Evolutionary conservation across 2,797 vertebrate species (phyloP).

Genomic region (Heliangelus exortis): DNA sequence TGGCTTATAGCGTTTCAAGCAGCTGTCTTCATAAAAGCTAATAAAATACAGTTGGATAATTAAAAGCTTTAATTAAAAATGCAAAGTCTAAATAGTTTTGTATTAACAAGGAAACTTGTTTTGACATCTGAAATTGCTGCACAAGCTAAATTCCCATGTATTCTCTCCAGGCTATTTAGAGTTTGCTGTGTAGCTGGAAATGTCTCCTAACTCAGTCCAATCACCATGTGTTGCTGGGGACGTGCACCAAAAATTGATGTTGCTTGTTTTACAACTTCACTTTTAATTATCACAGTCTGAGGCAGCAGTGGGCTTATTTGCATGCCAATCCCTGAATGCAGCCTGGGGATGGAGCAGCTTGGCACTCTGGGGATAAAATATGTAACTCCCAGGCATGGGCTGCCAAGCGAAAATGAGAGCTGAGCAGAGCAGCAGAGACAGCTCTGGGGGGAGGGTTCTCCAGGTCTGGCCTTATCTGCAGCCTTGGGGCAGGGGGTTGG

Average conservation of each 20-base stretch:
- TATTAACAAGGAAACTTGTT: constrained; percentile 71
- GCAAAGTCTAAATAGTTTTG: constrained; percentile 71
- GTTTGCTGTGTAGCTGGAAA: constrained; percentile 52
- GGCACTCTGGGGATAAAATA: not conserved
- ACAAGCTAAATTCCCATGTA: constrained; percentile 61
- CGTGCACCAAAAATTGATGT: constrained; percentile 54
- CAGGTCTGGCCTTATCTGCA: not conserved
- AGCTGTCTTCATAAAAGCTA: constrained; percentile 75
- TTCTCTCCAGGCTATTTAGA: constrained; percentile 71
- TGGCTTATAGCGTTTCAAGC: constrained; percentile 40
- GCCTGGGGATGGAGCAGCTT: constrained; percentile 45
- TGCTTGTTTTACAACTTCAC: constrained; percentile 68
- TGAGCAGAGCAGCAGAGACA: not conserved
- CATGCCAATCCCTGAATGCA: constrained; percentile 29
- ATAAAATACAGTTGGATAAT: constrained; percentile 74
- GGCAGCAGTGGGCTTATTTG: constrained; percentile 52
- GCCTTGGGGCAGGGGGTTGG: not conserved
- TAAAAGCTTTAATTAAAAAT: constrained; percentile 77
- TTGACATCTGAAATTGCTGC: constrained; percentile 74
- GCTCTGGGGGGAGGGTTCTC: not conserved
- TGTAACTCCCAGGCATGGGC: not conserved
- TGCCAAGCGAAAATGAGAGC: not conserved
- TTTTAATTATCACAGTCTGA: constrained; percentile 62
- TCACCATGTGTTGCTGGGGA: constrained; percentile 57
- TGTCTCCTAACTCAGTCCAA: constrained; percentile 44